phyloP scores from a whole-genome alignment of 1,140 invertebrate genomes.

The Choristoneura fumiferana region DNA sequence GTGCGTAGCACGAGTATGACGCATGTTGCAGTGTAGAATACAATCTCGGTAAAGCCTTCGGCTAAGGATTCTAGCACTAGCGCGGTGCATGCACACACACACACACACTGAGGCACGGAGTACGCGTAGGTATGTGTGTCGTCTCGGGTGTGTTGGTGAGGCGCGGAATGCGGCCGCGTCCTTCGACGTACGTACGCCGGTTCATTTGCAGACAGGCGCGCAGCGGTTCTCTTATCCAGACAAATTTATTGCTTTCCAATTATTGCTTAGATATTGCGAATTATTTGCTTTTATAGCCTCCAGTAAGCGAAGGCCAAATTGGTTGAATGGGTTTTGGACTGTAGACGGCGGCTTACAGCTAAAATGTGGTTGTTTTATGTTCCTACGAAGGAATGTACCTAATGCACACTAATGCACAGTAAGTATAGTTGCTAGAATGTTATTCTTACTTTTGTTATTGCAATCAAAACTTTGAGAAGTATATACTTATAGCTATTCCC shows the following conservation, averaged over 20 bases:
- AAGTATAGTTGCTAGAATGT: too few species aligned
- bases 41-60: too few species aligned
- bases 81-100: constrained; percentile 22
- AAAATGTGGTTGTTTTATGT: too few species aligned
- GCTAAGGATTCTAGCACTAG: constrained; percentile 41
- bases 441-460: too few species aligned
- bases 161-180: constrained; percentile 72
- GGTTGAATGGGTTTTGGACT: not conserved
- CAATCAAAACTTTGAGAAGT: too few species aligned
- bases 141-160: constrained; percentile 54
- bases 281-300: constrained; percentile 40
- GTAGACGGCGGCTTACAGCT: too few species aligned
- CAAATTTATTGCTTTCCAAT: constrained; percentile 70
- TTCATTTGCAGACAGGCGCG: constrained; percentile 70
- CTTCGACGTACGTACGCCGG: constrained; percentile 59
- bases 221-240: constrained; percentile 41
- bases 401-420: too few species aligned
- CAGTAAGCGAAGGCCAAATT: not conserved
- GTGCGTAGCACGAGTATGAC: constrained; percentile 38
- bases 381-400: too few species aligned
- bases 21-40: constrained; percentile 15
- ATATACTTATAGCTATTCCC: too few species aligned
- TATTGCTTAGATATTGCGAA: constrained; percentile 49
- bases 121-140: constrained; percentile 64
- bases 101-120: constrained; percentile 35